Evolutionary conservation across 2,888 invertebrate species (phyloP), one percentile per base, ranked within the genome.

Genomic region (Panzeria rudis): DNA sequence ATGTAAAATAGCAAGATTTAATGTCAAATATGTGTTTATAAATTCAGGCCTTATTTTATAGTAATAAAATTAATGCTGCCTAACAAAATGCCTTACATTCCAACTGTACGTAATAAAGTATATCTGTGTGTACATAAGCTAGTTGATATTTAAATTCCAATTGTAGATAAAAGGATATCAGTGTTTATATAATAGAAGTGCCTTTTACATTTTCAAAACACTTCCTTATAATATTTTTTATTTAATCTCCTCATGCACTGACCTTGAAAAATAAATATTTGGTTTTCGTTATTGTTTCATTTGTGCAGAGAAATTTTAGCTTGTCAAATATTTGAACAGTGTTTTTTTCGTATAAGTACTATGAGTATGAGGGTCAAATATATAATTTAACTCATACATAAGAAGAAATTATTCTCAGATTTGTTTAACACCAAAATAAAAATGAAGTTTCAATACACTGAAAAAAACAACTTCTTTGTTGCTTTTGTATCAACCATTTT

Each of bases 141-240:
- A 8, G n/a, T 50, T 50, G 13, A 17, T 50, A 17, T 50, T 17
- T 9, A 50, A 50, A 50, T 50, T 20, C 9, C 17, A 20, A 3
- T 50, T 50, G 47, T 50, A 50, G 17, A 20, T 50, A 3, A 7
- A 50, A 17, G 17, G 20, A 8, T 50, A 20, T 50, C 0, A 50
- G 13, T 50, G 47, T 17, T 17, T 50, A 50, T 7, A 50, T 13
- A 50, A 50, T 7, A 2, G 20, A 50, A 50, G 47, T 50, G 47
- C 47, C 47, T 50, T 50, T 17, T 50, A 50, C 47, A 8, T 20
- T 50, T 6, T 50, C 6, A 7, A 50, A 50, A 20, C 20, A 20
- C 47, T 50, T 50, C 47, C 47, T 50, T 50, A 50, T 50, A 5
- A 50, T 50, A 50, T 50, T 20, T 50, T 20, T 50, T 9, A 50